A percentile compares a stretch with the other conserved stretches of the same genome.
These are phyloP conservation scores for Diplosoma virens DNA, from an alignment of 23 tunicate species.

Conservation along the genomic window DNA sequence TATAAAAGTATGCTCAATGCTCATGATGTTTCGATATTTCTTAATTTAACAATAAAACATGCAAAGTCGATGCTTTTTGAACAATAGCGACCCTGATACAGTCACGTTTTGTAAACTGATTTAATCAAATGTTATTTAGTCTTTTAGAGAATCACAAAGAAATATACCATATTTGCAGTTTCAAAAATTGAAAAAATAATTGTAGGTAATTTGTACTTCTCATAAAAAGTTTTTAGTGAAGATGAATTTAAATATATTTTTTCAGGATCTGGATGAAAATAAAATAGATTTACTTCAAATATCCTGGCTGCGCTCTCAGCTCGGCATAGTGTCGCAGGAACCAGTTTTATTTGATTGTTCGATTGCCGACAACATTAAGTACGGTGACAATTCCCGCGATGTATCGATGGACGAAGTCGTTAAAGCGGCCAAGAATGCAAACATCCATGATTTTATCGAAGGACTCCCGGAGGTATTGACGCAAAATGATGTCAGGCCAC, in stretches of 20 bases:
- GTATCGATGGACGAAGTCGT: conserved; percentile 58
- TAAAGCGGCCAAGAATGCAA: conserved; percentile 73
- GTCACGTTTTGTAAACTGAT: too few species aligned
- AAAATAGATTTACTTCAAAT: conserved; percentile 36
- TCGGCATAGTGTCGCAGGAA: conserved; percentile 88
- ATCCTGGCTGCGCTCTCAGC: conserved; percentile 64
- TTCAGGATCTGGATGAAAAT: conserved; percentile 42
- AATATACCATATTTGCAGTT: neutral
- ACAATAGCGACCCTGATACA: too few species aligned
- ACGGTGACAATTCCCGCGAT: conserved; percentile 63
- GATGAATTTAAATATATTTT: neutral
- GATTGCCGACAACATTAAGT: conserved; percentile 73
- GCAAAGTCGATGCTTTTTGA: too few species aligned
- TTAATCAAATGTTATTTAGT: too few species aligned
- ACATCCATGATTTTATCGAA: conserved; percentile 66
- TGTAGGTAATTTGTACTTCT: neutral
- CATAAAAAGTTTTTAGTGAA: neutral
- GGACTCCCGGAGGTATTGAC: conserved; percentile 76
- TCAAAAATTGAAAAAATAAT: neutral
- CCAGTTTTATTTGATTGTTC: conserved; percentile 82
- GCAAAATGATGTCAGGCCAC: too few species aligned
- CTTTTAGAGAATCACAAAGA: too few species aligned
- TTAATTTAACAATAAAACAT: too few species aligned
- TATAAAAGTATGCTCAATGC: too few species aligned
- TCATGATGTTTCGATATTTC: too few species aligned